Conservation (phyloP, 2,888 invertebrate species). For the Campaea margaritaria region DNA sequence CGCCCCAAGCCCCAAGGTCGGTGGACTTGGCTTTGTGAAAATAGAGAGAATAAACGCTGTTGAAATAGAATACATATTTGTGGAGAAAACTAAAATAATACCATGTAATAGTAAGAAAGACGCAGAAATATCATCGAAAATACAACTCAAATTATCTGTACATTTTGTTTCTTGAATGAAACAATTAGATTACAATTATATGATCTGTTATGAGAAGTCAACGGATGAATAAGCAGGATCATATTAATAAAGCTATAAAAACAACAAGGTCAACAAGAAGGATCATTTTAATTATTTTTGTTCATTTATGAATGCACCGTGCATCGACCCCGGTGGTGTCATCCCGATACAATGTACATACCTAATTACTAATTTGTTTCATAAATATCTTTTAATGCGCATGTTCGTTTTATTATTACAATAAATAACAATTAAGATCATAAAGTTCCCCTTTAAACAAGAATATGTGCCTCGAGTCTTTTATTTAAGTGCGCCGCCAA, state of each 20-base stretch:
- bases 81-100: too few species aligned
- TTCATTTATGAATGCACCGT: conserved; percentile 38
- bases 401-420: conserved; percentile 40
- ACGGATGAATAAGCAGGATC: conserved; percentile 20
- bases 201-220: not conserved
- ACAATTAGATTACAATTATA: not conserved
- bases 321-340: conserved; percentile 43
- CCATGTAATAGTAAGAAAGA: too few species aligned
- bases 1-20: conserved; percentile 31
- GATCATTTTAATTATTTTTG: conserved; percentile 37
- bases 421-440: conserved; percentile 40
- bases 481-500: conserved; percentile 30
- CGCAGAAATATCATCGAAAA: too few species aligned
- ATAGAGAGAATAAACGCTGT: not conserved
- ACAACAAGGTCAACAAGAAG: conserved; percentile 27
- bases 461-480: conserved; percentile 29
- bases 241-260: conserved; percentile 16
- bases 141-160: too few species aligned
- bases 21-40: conserved; percentile 1
- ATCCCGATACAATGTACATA: conserved; percentile 32
- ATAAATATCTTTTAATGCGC: conserved; percentile 39
- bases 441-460: conserved; percentile 16
- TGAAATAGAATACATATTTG: too few species aligned
- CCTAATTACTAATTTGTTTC: conserved; percentile 39
- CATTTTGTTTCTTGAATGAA: not conserved